Conservation (phyloP, 2,113 vertebrate genomes). For the Apeltes quadracus region DNA sequence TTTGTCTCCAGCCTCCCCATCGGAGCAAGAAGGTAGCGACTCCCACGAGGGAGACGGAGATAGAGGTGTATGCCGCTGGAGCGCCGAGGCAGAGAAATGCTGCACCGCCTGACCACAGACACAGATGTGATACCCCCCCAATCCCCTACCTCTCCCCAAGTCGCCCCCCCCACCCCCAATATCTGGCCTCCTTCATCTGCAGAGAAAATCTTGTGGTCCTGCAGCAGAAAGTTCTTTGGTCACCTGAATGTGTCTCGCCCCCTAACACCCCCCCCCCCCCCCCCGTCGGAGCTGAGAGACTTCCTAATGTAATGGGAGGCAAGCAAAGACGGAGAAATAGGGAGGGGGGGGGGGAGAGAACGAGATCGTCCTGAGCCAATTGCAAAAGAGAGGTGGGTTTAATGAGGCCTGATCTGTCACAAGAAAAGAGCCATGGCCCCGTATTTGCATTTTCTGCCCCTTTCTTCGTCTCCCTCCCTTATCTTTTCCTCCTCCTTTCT, state of each 20-base stretch:
- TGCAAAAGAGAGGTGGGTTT: conserved; percentile 78
- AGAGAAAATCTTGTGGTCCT: conserved; percentile 53
- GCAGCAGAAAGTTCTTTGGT: conserved; percentile 48
- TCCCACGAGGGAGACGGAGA: conserved; percentile 59
- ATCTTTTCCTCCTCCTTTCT: conserved; percentile 69
- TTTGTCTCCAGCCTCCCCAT: conserved; percentile 69
- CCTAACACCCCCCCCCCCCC: too few species aligned
- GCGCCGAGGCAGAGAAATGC: conserved; percentile 59
- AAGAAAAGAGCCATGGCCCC: conserved; percentile 77
- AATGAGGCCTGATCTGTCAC: conserved; percentile 83
- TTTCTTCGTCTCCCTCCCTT: conserved; percentile 55
- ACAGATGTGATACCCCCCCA: conserved; percentile 36
- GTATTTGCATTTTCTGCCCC: conserved; percentile 79
- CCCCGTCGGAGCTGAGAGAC: conserved; percentile 54
- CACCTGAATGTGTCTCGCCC: conserved; percentile 67
- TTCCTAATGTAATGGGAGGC: conserved; percentile 56
- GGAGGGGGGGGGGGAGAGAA: conserved; percentile 45
- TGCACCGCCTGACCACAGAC: conserved; percentile 54
- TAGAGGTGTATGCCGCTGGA: conserved; percentile 61
- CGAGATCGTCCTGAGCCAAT: conserved; percentile 73
- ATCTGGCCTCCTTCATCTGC: conserved; percentile 56
- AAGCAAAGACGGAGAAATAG: conserved; percentile 31
- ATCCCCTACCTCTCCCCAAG: too few species aligned
- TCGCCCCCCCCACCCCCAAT: conserved; percentile 10
- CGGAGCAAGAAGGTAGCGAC: conserved; percentile 63